A percentile compares a stretch with the other conserved stretches of the same genome.
phyloP scores from a whole-genome alignment of 2,888 invertebrate species.

The Acrobasis suavella region DNA sequence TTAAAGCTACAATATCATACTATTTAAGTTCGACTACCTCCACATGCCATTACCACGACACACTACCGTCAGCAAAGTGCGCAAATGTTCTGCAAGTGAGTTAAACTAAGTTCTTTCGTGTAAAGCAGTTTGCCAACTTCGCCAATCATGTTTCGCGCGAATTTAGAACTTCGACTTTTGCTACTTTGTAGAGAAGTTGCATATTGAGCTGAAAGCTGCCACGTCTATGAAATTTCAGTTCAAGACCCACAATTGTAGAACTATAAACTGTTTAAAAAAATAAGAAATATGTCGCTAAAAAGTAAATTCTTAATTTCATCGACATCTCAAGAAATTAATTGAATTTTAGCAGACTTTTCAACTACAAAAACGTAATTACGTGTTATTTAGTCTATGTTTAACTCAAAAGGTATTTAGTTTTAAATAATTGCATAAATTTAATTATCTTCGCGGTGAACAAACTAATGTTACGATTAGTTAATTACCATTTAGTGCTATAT shows the following conservation, averaged over 20 bases:
- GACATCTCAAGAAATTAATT: too few species aligned
- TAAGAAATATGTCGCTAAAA: too few species aligned
- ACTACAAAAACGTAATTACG: too few species aligned
- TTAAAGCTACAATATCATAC: background rate
- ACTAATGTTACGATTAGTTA: too few species aligned
- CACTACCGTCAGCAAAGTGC: conserved; percentile 4
- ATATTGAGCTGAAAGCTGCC: conserved; percentile 9
- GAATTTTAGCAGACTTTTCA: too few species aligned
- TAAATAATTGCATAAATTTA: too few species aligned
- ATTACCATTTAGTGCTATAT: too few species aligned
- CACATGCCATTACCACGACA: conserved; percentile 1
- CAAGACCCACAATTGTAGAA: background rate
- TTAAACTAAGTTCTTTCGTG: conserved; percentile 52
- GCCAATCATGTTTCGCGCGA: conserved; percentile 53
- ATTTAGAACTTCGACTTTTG: conserved; percentile 49
- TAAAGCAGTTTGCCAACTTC: conserved; percentile 47
- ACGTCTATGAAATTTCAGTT: conserved; percentile 17
- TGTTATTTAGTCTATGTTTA: too few species aligned
- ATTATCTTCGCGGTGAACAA: too few species aligned
- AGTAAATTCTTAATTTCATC: too few species aligned
- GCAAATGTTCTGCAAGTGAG: conserved; percentile 28
- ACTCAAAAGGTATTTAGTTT: too few species aligned
- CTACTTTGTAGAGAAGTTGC: conserved; percentile 44
- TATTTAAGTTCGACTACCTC: background rate
- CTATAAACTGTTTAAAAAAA: too few species aligned